Conservation (phyloP, 1,140 invertebrate species). For the Nephila pilipes region DNA sequence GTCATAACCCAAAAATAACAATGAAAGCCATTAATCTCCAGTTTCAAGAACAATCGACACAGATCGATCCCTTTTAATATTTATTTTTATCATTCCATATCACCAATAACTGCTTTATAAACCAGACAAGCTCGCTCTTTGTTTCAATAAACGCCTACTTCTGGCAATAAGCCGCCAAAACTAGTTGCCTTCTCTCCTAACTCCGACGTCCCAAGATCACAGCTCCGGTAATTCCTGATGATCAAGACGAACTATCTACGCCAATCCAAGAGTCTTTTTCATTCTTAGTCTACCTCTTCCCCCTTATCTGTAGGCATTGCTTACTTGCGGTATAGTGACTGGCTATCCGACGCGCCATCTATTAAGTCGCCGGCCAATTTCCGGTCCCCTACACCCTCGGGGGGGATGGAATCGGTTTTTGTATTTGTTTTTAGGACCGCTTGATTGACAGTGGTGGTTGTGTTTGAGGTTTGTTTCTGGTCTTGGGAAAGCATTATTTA, state of each 20-base stretch:
- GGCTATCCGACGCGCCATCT: slow-evolving; percentile 76
- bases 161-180: slow-evolving; percentile 1
- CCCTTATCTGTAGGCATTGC: slow-evolving; percentile 71
- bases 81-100: too few species aligned
- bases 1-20: too few species aligned
- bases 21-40: too few species aligned
- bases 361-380: slow-evolving; percentile 73
- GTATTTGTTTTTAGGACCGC: slow-evolving; percentile 27
- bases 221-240: slow-evolving; percentile 75
- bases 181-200: neutral
- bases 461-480: slow-evolving; percentile 44
- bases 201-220: slow-evolving; percentile 66
- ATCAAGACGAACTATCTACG: slow-evolving; percentile 76
- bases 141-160: neutral
- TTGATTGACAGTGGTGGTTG: slow-evolving; percentile 72
- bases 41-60: neutral
- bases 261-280: slow-evolving; percentile 64
- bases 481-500: neutral
- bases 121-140: neutral
- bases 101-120: neutral
- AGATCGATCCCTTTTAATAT: neutral
- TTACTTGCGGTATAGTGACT: slow-evolving; percentile 69
- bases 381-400: slow-evolving; percentile 56
- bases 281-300: slow-evolving; percentile 56
- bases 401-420: slow-evolving; percentile 33